A percentile compares a stretch with the other conserved stretches of the same genome.
Evolutionary conservation across 2,113 vertebrate species (phyloP).

Genomic region (Raja brachyura): DNA sequence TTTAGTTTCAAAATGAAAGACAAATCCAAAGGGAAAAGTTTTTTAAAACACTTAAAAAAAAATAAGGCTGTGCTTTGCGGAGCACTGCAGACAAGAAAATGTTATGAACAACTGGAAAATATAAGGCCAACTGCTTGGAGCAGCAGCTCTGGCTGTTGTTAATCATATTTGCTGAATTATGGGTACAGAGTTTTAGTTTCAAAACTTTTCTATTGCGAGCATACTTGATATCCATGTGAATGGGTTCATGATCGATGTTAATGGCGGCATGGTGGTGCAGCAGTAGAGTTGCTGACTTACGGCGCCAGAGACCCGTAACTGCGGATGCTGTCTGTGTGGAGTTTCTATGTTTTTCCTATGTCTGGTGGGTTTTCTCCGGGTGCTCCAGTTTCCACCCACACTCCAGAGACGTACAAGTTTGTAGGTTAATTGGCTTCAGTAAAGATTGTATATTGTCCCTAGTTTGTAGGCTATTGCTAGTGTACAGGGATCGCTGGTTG

Average conservation of each 20-base stretch:
- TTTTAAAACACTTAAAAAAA: neutral
- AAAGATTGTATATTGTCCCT: no score
- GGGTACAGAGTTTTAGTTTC: neutral
- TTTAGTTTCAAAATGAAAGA: constrained; percentile 14
- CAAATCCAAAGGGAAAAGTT: neutral
- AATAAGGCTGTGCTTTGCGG: neutral
- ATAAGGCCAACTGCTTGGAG: neutral
- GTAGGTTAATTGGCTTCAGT: no score
- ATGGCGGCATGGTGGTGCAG: no score
- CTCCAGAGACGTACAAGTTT: no score
- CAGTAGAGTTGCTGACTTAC: no score
- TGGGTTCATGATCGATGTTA: neutral
- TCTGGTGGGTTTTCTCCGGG: no score
- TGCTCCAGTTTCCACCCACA: no score
- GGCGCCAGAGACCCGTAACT: no score
- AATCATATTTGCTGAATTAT: neutral
- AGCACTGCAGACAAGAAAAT: neutral
- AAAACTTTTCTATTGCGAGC: neutral
- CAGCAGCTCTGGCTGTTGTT: neutral
- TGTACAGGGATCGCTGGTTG: no score
- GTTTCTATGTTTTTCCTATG: no score
- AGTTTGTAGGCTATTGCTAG: no score
- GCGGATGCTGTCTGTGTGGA: no score
- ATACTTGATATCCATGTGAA: neutral
- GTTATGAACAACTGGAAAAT: constrained; percentile 8